Conservation (phyloP, 2,888 invertebrate genomes). For the Panzeria rudis region DNA sequence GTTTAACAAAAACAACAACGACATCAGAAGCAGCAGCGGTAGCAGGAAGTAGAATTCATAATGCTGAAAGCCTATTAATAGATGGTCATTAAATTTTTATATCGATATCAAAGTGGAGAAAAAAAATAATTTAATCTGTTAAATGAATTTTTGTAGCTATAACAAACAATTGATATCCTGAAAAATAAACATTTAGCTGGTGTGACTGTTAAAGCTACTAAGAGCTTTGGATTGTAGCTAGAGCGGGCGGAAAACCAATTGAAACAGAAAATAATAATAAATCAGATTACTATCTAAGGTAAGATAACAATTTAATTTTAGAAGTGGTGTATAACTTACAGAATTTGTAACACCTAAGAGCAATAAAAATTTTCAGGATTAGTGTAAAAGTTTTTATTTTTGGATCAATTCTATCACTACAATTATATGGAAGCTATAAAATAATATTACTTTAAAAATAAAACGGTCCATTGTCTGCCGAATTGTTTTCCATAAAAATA, state of each 20-base stretch:
- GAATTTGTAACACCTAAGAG: not conserved
- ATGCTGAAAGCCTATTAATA: constrained; percentile 54
- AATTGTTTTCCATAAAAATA: not conserved
- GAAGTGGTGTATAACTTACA: not conserved
- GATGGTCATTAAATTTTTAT: constrained; percentile 59
- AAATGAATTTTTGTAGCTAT: constrained; percentile 24
- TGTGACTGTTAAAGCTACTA: not conserved
- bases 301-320: constrained; percentile 1
- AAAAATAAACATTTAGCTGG: not conserved
- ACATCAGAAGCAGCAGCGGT: not conserved
- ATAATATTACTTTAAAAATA: not conserved
- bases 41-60: constrained; percentile 43
- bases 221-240: not conserved
- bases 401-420: not conserved
- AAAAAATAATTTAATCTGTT: constrained; percentile 33
- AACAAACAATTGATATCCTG: constrained; percentile 35
- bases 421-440: not conserved
- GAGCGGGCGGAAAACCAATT: not conserved
- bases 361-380: not conserved
- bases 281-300: constrained; percentile 9
- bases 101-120: constrained; percentile 11
- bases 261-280: constrained; percentile 7
- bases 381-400: not conserved
- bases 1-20: constrained; percentile 33
- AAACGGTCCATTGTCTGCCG: not conserved